Evolutionary conservation across 2,113 vertebrate genomes (phyloP).

Genomic region (Aleadryas rufinucha): DNA sequence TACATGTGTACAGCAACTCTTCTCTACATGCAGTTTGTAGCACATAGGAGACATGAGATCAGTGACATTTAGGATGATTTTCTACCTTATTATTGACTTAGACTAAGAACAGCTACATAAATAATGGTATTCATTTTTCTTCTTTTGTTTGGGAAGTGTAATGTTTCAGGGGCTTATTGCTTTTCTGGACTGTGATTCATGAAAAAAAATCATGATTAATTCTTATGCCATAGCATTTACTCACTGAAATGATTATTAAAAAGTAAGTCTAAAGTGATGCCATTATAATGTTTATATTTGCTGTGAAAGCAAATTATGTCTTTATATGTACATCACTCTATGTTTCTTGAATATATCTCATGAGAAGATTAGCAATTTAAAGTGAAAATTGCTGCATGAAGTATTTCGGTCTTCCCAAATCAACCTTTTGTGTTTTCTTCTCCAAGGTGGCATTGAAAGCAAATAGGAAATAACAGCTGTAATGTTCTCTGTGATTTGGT

Average conservation of each 20-base stretch:
- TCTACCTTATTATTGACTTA: background rate
- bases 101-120: background rate
- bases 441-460: background rate
- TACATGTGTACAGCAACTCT: background rate
- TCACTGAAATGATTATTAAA: background rate
- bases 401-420: background rate
- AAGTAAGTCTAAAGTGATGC: background rate
- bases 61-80: background rate
- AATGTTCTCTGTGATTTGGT: background rate
- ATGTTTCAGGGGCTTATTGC: background rate
- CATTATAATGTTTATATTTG: background rate
- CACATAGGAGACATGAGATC: background rate
- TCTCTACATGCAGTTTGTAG: background rate
- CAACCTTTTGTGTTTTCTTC: background rate
- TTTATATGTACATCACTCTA: background rate
- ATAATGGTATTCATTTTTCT: background rate
- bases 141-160: background rate
- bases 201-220: background rate
- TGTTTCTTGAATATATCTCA: background rate
- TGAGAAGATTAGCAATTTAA: background rate
- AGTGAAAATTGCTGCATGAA: background rate
- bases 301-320: background rate
- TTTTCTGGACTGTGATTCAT: background rate
- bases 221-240: background rate
- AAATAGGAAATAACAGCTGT: background rate